Evolutionary conservation across 35 echinoderm and acorn worm species (phyloP).

Genomic region (Anneissia japonica): DNA sequence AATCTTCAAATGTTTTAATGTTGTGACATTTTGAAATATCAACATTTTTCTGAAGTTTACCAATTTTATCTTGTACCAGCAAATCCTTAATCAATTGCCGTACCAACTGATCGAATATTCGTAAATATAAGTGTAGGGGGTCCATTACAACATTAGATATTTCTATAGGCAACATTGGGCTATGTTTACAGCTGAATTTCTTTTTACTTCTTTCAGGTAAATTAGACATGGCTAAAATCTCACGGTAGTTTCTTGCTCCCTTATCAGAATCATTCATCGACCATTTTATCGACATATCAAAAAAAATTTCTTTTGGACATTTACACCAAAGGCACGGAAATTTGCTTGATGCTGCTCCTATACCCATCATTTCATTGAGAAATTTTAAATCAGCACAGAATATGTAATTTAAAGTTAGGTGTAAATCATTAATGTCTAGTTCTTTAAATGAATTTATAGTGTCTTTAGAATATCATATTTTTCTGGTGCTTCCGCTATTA

Average conservation of each 20-base stretch:
- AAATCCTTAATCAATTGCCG: constrained; percentile 31
- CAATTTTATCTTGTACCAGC: constrained; percentile 14
- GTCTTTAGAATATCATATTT: constrained; percentile 5
- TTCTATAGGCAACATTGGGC: constrained; percentile 22
- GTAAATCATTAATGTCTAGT: neutral
- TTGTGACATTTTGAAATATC: neutral
- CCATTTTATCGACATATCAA: constrained; percentile 39
- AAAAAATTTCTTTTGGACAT: constrained; percentile 31
- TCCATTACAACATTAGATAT: constrained; percentile 27
- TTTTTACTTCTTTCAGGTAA: neutral
- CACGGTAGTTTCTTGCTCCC: constrained; percentile 35
- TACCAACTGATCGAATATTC: constrained; percentile 41
- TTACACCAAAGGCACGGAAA: constrained; percentile 15
- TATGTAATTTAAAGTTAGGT: neutral
- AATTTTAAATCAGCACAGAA: constrained; percentile 27
- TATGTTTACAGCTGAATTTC: constrained; percentile 32
- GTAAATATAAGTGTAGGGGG: constrained; percentile 40
- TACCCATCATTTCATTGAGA: constrained; percentile 19
- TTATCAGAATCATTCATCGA: constrained; percentile 13
- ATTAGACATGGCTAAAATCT: constrained; percentile 20
- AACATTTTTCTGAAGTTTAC: neutral
- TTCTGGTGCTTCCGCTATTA: constrained; percentile 11
- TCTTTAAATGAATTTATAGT: no score
- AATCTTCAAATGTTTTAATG: neutral
- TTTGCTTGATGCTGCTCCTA: neutral